A percentile compares a stretch with the other conserved stretches of the same genome.
Conservation (phyloP, 2,888 invertebrate genomes). For the Melinaea menophilus region DNA sequence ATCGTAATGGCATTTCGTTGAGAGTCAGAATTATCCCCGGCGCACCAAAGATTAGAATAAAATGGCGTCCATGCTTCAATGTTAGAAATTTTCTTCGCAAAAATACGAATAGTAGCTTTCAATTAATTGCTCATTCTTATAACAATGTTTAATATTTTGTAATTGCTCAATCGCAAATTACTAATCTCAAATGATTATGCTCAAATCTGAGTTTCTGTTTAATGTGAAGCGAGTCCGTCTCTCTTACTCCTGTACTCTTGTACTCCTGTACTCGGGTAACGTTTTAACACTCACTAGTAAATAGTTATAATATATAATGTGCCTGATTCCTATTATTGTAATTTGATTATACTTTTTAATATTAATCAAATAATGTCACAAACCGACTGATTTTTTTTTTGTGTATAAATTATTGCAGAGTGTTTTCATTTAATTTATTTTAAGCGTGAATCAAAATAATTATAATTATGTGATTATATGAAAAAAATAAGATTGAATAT, state of each 20-base stretch:
- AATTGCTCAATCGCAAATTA: conserved; percentile 68
- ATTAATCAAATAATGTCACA: conserved; percentile 73
- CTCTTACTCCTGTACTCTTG: conserved; percentile 37
- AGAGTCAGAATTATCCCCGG: conserved; percentile 59
- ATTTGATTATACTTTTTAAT: conserved; percentile 71
- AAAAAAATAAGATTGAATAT: conserved; percentile 72
- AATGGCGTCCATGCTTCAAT: conserved; percentile 53
- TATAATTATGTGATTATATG: conserved; percentile 76
- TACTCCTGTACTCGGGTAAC: conserved; percentile 44
- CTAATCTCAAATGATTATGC: conserved; percentile 67
- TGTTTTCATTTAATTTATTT: conserved; percentile 75
- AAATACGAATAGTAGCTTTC: conserved; percentile 47
- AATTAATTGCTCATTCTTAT: conserved; percentile 53
- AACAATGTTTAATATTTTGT: conserved; percentile 47
- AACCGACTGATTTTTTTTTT: conserved; percentile 69
- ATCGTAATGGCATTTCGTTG: conserved; percentile 45
- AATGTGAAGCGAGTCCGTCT: conserved; percentile 39
- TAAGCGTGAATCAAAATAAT: conserved; percentile 76
- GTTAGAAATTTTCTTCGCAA: conserved; percentile 44
- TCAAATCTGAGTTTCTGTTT: conserved; percentile 68
- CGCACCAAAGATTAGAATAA: conserved; percentile 76
- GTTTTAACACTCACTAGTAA: conserved; percentile 59
- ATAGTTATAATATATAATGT: conserved; percentile 61
- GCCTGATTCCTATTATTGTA: conserved; percentile 77
- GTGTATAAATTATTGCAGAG: conserved; percentile 75